phyloP scores from a whole-genome alignment of 2,888 invertebrate genomes.

The Drosophila maculinotata region DNA sequence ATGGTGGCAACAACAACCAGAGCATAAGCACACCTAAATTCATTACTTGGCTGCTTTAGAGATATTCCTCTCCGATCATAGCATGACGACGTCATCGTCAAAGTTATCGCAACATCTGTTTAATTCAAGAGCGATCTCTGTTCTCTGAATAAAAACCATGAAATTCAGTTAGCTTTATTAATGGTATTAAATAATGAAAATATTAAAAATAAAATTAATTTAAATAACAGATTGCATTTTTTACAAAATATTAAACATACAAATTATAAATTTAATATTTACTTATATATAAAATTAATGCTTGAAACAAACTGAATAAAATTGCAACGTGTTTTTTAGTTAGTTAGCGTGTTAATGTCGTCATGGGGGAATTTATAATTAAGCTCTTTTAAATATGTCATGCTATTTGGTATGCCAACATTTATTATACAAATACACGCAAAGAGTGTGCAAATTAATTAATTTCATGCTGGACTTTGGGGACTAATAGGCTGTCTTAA shows the following conservation, averaged over 20 bases:
- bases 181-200: background rate
- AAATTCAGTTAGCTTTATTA: background rate
- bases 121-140: constrained; percentile 12
- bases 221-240: too few species aligned
- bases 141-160: background rate
- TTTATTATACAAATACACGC: constrained; percentile 7
- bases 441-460: background rate
- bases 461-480: background rate
- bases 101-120: constrained; percentile 56
- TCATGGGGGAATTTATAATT: background rate
- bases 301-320: too few species aligned
- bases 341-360: background rate
- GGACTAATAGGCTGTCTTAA: background rate
- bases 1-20: constrained; percentile 32
- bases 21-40: constrained; percentile 31
- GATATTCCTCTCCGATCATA: constrained; percentile 53
- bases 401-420: background rate
- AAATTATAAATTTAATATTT: too few species aligned
- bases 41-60: constrained; percentile 13
- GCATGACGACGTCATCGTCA: constrained; percentile 67
- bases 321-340: background rate
- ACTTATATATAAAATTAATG: too few species aligned
- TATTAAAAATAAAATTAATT: too few species aligned
- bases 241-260: too few species aligned
- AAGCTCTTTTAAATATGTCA: background rate